These are phyloP conservation scores for Microctenopoma stevenorrisi DNA, from an alignment of 2,797 vertebrate genomes.

Conservation along the genomic window DNA sequence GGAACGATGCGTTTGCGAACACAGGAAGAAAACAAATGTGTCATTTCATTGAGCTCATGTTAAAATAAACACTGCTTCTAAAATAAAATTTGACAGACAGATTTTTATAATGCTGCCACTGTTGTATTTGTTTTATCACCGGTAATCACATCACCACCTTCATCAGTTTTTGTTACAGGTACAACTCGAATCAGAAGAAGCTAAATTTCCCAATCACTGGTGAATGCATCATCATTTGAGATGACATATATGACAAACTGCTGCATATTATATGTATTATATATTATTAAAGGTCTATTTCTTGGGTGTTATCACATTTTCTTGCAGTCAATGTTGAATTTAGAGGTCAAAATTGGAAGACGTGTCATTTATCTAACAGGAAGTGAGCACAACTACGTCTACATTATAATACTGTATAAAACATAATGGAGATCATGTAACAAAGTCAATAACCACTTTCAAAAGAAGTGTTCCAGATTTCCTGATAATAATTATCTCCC, in stretches of 20 bases:
- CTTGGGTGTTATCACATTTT: conserved; percentile 2
- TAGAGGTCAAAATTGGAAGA: background rate
- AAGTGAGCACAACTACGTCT: background rate
- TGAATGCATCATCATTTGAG: conserved; percentile 21
- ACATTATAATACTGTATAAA: background rate
- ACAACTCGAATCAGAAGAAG: rapidly evolving
- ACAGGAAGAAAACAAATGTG: rapidly evolving
- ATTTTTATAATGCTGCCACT: background rate
- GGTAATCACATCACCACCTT: background rate
- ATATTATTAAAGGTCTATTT: conserved; percentile 6
- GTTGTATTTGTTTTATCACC: rapidly evolving
- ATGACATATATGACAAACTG: background rate
- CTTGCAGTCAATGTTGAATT: conserved; percentile 1
- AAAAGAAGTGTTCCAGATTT: background rate
- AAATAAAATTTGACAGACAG: rapidly evolving
- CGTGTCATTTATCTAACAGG: background rate
- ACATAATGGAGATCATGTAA: background rate
- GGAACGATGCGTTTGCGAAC: conserved; percentile 35
- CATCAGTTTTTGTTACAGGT: background rate
- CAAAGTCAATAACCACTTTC: too few relatives aligned
- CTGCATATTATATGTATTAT: background rate
- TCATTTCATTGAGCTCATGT: background rate
- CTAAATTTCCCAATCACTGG: rapidly evolving
- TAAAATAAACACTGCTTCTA: background rate
- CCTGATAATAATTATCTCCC: background rate